Conservation (phyloP, 1,140 invertebrate species). For the Tenebrio molitor region DNA sequence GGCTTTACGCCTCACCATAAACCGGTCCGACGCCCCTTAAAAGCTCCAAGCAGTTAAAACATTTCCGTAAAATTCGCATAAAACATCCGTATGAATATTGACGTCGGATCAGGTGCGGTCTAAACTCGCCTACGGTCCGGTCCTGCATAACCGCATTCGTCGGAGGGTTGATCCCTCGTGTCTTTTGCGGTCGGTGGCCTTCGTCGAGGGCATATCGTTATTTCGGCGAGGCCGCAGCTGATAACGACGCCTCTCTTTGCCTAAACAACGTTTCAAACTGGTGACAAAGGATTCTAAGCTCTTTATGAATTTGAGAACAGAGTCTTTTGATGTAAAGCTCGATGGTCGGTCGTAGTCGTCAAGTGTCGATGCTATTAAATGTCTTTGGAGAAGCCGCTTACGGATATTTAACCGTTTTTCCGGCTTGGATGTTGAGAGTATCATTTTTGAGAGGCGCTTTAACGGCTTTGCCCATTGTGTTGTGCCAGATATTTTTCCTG, state of each 20-base stretch:
- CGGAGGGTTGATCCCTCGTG: neutral
- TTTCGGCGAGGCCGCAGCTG: neutral
- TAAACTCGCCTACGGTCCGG: neutral
- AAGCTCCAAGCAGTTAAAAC: constrained; percentile 34
- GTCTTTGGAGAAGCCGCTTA: constrained; percentile 3
- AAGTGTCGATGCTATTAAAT: constrained; percentile 8
- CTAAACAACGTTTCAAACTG: constrained; percentile 4
- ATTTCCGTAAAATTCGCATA: constrained; percentile 36
- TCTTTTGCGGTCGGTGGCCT: neutral
- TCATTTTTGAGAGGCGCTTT: constrained; percentile 2
- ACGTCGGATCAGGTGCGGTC: constrained; percentile 21
- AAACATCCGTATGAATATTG: constrained; percentile 29
- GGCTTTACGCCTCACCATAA: constrained; percentile 6
- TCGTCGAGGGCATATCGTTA: constrained; percentile 5
- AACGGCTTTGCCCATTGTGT: neutral
- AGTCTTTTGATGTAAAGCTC: neutral
- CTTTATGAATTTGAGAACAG: constrained; percentile 7
- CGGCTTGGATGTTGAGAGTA: neutral
- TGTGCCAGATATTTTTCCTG: neutral
- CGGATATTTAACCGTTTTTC: neutral
- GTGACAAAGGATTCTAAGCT: constrained; percentile 7
- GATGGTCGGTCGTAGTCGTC: neutral
- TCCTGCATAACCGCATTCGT: constrained; percentile 4
- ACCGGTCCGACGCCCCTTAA: constrained; percentile 6
- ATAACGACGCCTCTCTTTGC: constrained; percentile 5